Evolutionary conservation across 2,888 invertebrate species (phyloP).

Genomic region (Chymomyza fuscimana): DNA sequence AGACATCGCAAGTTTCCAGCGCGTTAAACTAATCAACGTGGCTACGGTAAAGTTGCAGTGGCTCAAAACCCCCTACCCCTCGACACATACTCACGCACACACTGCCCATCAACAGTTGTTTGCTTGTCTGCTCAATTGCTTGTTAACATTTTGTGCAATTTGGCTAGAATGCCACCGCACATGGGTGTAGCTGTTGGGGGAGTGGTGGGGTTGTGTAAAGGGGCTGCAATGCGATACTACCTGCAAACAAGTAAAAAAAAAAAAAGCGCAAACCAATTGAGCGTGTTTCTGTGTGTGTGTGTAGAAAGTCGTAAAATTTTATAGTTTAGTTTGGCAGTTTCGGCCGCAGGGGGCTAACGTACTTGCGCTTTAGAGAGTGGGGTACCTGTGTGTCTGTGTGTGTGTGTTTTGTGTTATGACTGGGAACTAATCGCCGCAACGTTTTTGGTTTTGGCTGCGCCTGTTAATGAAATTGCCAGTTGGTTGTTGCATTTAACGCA

Average conservation of each 20-base stretch:
- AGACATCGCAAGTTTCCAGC: slow-evolving; percentile 60
- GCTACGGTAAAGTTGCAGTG: slow-evolving; percentile 21
- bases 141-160: slow-evolving; percentile 73
- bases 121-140: slow-evolving; percentile 74
- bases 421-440: slow-evolving; percentile 70
- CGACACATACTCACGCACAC: background rate
- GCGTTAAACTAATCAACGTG: slow-evolving; percentile 56
- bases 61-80: background rate
- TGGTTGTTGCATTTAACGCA: slow-evolving; percentile 27
- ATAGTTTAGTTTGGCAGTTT: slow-evolving; percentile 52
- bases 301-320: slow-evolving; percentile 68
- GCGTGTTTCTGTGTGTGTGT: slow-evolving; percentile 44
- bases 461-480: slow-evolving; percentile 68
- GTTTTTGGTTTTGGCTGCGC: slow-evolving; percentile 55
- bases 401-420: slow-evolving; percentile 60
- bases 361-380: background rate
- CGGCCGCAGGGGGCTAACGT: slow-evolving; percentile 19
- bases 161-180: slow-evolving; percentile 44
- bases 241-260: slow-evolving; percentile 64
- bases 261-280: slow-evolving; percentile 69
- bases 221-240: slow-evolving; percentile 46
- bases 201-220: background rate
- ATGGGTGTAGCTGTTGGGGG: background rate
- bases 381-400: slow-evolving; percentile 23
- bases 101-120: slow-evolving; percentile 48